Conservation (phyloP, 2,888 invertebrate genomes). For the Steinernema carpocapsae region DNA sequence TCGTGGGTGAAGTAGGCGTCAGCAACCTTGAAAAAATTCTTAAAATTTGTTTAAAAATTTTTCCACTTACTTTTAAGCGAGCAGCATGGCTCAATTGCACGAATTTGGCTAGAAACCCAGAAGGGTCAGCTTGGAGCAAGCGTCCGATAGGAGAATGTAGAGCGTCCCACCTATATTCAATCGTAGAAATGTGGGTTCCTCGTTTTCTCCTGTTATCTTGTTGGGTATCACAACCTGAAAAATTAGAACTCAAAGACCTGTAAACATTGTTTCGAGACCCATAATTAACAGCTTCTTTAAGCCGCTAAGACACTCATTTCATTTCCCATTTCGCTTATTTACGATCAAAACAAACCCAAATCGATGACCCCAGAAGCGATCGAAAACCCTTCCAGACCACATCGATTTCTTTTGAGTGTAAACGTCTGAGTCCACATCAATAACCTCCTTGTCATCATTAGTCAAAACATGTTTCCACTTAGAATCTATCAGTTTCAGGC, state of each 20-base stretch:
- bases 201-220: slow-evolving; percentile 31
- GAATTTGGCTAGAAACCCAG: slow-evolving; percentile 65
- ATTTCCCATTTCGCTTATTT: too few species aligned
- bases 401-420: too few species aligned
- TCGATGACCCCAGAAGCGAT: too few species aligned
- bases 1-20: slow-evolving; percentile 66
- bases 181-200: slow-evolving; percentile 58
- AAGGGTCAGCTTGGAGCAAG: slow-evolving; percentile 63
- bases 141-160: slow-evolving; percentile 62
- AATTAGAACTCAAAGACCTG: not conserved
- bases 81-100: slow-evolving; percentile 65
- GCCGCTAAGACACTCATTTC: not conserved
- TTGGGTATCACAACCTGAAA: slow-evolving; percentile 29
- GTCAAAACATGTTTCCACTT: too few species aligned
- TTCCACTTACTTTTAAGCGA: slow-evolving; percentile 54
- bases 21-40: slow-evolving; percentile 51
- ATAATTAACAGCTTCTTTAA: not conserved
- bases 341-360: too few species aligned
- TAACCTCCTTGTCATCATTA: too few species aligned
- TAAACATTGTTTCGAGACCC: not conserved
- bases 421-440: too few species aligned
- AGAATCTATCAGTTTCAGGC: too few species aligned
- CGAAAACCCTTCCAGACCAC: too few species aligned
- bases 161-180: slow-evolving; percentile 66
- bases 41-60: not conserved